Conservation (phyloP, 2,888 invertebrate genomes). For the Blastobasis adustella region DNA sequence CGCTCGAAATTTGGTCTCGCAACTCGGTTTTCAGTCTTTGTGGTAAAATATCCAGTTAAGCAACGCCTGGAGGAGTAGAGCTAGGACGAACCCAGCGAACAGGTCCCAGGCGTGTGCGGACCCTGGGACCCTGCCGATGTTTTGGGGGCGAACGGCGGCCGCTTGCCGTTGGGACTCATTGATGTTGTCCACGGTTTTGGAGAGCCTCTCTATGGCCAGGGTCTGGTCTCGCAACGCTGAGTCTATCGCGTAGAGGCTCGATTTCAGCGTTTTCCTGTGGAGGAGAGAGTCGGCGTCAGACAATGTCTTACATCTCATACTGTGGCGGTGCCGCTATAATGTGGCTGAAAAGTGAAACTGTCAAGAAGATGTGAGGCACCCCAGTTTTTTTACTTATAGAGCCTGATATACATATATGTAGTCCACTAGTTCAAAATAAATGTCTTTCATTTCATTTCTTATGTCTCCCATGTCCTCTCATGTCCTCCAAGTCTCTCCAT, state of each 20-base stretch:
- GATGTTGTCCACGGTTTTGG: constrained; percentile 38
- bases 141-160: constrained; percentile 23
- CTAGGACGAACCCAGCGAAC: constrained; percentile 52
- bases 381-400: no score
- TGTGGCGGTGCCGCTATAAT: no score
- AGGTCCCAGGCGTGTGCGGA: constrained; percentile 51
- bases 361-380: no score
- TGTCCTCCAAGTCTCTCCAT: no score
- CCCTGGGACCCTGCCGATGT: constrained; percentile 28
- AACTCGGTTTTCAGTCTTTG: constrained; percentile 38
- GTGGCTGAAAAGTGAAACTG: no score
- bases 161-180: constrained; percentile 30
- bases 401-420: no score
- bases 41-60: constrained; percentile 56
- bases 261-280: constrained; percentile 60
- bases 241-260: constrained; percentile 64
- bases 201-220: constrained; percentile 52
- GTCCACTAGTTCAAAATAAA: no score
- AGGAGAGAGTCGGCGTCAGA: not conserved
- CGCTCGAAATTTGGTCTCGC: no score
- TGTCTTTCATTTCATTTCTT: no score
- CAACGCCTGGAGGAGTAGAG: constrained; percentile 52
- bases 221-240: constrained; percentile 66
- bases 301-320: no score
- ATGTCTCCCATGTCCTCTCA: no score